Conservation (phyloP, 2,888 invertebrate genomes). For the Brachynemurus nebulosus region DNA sequence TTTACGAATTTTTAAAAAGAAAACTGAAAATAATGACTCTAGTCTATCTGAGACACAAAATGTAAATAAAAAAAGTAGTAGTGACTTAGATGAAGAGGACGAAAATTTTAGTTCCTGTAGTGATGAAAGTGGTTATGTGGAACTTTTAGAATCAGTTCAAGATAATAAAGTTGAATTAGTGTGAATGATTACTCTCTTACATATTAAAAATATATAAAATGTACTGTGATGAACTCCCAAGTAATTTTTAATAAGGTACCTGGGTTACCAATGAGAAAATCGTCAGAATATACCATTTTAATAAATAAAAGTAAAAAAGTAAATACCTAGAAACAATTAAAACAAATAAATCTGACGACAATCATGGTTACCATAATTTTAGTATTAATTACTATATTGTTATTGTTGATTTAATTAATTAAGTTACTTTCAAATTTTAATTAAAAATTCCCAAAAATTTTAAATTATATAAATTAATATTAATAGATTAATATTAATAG, state of each 20-base stretch:
- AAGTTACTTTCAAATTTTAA: too few relatives aligned
- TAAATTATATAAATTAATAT: too few relatives aligned
- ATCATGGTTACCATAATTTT: too few relatives aligned
- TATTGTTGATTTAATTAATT: too few relatives aligned
- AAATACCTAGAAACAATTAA: too few relatives aligned
- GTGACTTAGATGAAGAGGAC: conserved; percentile 30
- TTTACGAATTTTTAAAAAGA: conserved; percentile 31
- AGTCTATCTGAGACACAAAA: conserved; percentile 15
- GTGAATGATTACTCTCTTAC: not conserved
- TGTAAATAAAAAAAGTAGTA: conserved; percentile 28
- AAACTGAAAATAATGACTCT: conserved; percentile 10
- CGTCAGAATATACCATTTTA: not conserved
- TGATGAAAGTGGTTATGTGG: conserved; percentile 86
- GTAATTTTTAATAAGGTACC: not conserved
- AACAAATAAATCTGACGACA: too few relatives aligned
- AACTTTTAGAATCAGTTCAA: conserved; percentile 39
- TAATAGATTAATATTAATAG: too few relatives aligned
- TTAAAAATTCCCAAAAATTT: too few relatives aligned
- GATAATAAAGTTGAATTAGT: conserved; percentile 1
- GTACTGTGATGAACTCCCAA: not conserved
- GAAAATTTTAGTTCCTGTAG: conserved; percentile 65
- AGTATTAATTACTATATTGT: too few relatives aligned
- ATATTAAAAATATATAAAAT: not conserved
- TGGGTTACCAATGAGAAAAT: conserved; percentile 2
- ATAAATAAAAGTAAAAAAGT: too few relatives aligned